A percentile compares a stretch with the other conserved stretches of the same genome.
These are phyloP conservation scores for Eutrigla gurnardus DNA, from an alignment of 2,797 vertebrate species.

Conservation along the genomic window DNA sequence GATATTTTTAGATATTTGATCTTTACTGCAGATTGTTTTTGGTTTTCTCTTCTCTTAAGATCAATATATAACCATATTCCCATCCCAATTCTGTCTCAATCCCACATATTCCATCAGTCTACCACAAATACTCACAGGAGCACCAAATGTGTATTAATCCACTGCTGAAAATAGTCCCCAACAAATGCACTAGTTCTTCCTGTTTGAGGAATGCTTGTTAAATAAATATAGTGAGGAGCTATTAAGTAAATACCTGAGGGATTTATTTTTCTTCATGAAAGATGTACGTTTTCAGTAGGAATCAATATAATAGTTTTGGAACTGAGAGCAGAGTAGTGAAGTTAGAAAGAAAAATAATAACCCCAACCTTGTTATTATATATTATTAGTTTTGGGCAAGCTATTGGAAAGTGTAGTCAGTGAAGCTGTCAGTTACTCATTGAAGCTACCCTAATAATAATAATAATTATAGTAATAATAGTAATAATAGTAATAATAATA, in stretches of 20 bases:
- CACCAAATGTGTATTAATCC: not conserved
- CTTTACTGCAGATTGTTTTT: not conserved
- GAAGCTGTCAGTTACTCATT: no score
- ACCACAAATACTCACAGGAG: not conserved
- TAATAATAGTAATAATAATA: no score
- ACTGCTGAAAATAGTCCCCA: not conserved
- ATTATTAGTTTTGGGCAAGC: no score
- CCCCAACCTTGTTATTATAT: no score
- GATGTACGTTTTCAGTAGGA: not conserved
- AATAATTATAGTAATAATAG: no score
- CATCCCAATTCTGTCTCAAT: not conserved
- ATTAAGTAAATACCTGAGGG: not conserved
- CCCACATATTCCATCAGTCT: not conserved
- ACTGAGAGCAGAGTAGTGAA: not conserved
- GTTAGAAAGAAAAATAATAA: not conserved
- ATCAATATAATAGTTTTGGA: not conserved
- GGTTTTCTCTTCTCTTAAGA: not conserved
- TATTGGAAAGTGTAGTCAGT: no score
- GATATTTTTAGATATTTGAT: slow-evolving; percentile 12
- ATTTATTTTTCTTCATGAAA: not conserved
- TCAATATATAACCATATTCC: not conserved
- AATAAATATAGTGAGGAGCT: not conserved
- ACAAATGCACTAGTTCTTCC: not conserved
- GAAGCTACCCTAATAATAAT: no score
- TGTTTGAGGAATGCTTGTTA: not conserved